Percentiles rank a stretch among this genome's conserved stretches.
These are phyloP conservation scores for Atrina japonica DNA, from an alignment of 2,888 invertebrate genomes.

Conservation along the genomic window DNA sequence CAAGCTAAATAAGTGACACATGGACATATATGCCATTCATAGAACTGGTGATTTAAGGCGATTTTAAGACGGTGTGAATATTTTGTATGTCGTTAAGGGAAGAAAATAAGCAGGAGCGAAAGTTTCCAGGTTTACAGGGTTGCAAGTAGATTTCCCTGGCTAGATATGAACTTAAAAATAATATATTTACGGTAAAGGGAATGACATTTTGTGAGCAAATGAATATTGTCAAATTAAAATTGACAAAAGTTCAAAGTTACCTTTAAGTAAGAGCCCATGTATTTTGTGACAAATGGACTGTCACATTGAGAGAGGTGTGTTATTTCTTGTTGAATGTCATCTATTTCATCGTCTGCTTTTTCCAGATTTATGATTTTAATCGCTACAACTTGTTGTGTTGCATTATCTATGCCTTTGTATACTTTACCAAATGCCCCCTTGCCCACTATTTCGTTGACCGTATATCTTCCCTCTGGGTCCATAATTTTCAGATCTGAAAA, in stretches of 20 bases:
- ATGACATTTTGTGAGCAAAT: too few relatives aligned
- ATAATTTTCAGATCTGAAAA: too few relatives aligned
- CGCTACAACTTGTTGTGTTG: conserved; percentile 98
- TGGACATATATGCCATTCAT: too few relatives aligned
- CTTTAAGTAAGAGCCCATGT: conserved; percentile 99
- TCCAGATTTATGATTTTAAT: conserved; percentile 99
- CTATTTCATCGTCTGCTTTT: conserved; percentile 99
- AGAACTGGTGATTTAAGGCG: too few relatives aligned
- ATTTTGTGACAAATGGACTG: conserved; percentile 99
- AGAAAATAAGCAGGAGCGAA: too few relatives aligned
- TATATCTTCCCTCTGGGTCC: conserved; percentile 99
- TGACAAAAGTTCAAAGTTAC: conserved; percentile 83
- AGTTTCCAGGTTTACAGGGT: too few relatives aligned
- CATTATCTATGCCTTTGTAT: conserved; percentile 99
- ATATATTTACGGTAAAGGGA: too few relatives aligned
- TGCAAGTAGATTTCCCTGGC: too few relatives aligned
- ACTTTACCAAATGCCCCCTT: conserved; percentile 91
- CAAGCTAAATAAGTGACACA: too few relatives aligned
- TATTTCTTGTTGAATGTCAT: conserved; percentile 99
- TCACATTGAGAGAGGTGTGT: conserved; percentile 98
- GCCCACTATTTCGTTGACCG: conserved; percentile 86
- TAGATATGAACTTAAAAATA: too few relatives aligned
- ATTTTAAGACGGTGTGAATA: too few relatives aligned
- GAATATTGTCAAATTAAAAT: not conserved
- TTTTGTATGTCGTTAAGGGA: too few relatives aligned